phyloP scores from a whole-genome alignment of 2,888 invertebrate species.

The Lobophora halterata region DNA sequence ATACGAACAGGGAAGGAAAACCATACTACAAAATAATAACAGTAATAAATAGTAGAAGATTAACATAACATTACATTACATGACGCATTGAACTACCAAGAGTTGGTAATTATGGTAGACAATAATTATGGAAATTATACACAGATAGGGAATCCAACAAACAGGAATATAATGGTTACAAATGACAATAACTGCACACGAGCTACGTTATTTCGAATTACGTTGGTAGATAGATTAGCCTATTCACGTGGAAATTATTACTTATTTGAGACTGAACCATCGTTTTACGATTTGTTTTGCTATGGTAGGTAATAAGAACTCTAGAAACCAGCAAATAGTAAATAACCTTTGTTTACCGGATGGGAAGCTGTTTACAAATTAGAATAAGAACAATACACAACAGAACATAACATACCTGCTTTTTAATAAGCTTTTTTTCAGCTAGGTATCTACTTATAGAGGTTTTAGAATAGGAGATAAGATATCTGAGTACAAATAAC shows the following conservation, averaged over 20 bases:
- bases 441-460: too few relatives aligned
- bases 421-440: too few relatives aligned
- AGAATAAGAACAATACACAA: too few relatives aligned
- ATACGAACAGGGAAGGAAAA: constrained; percentile 21
- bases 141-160: constrained; percentile 2
- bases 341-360: constrained; percentile 31
- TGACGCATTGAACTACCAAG: constrained; percentile 5
- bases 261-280: constrained; percentile 27
- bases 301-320: constrained; percentile 25
- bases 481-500: too few relatives aligned
- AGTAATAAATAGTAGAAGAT: constrained; percentile 9
- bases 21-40: constrained; percentile 9
- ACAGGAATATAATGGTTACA: constrained; percentile 4
- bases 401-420: too few relatives aligned
- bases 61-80: constrained; percentile 16
- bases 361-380: too few relatives aligned
- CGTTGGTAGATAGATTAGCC: too few relatives aligned
- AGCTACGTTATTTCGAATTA: too few relatives aligned
- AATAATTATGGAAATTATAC: constrained; percentile 9
- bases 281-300: constrained; percentile 36
- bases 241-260: constrained; percentile 3
- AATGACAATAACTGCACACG: constrained; percentile 2
- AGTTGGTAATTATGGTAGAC: constrained; percentile 6
- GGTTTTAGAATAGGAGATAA: too few relatives aligned
- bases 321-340: constrained; percentile 32